Base-by-base conservation (phyloP, 2,888 invertebrate species). In the Cepaea hortensis region DNA sequence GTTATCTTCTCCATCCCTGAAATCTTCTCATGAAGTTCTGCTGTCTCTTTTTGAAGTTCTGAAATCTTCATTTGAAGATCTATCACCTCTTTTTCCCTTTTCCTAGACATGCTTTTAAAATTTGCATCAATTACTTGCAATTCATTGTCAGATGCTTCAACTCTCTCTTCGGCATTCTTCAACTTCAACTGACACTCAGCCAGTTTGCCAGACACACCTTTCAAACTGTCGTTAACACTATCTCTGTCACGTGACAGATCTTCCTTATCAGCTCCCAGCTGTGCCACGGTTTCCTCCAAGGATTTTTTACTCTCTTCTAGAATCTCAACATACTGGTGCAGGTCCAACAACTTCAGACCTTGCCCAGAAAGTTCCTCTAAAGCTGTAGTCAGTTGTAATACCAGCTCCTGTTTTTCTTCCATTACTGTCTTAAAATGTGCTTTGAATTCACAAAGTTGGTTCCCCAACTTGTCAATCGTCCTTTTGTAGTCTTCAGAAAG, bases 1-100 rank as follows among this genome's bases (percentile, higher is more conserved):
- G n/a, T 77, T 23, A 55, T 55, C 50, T 55, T 77, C n/a, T 77
- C n/a, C 55, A 55, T 55, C 55, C 46, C 35, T 18, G 61, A 48
- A 48, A 81, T 68, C 20, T 81, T 68, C 2, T 48, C 48, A 68
- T 70, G 81, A 73, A 82, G 82, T 55, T 81, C 81, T 68, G 68
- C 2, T 9, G 46, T n/a, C 9, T 48, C 48, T 46, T 50, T 13
- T 3, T 55, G 55, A 77, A 80, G 35, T n/a, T 55, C 35, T 3
- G 61, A 48, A 48, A 81, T 68, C 48, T 81, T 68, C 6, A 11
- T 46, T 68, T 70, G 81, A 55, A 82, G 82, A 55, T 81, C 81
- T 81, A 46, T 7, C 5, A 68, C 13, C 20, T 48, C 48, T 6
- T 50, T 13, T 70, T 46, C 55, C 18, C 15, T 50, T 50, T 81